Base-by-base conservation (phyloP, 2,797 vertebrate genomes). In the Arremon aurantiirostris region DNA sequence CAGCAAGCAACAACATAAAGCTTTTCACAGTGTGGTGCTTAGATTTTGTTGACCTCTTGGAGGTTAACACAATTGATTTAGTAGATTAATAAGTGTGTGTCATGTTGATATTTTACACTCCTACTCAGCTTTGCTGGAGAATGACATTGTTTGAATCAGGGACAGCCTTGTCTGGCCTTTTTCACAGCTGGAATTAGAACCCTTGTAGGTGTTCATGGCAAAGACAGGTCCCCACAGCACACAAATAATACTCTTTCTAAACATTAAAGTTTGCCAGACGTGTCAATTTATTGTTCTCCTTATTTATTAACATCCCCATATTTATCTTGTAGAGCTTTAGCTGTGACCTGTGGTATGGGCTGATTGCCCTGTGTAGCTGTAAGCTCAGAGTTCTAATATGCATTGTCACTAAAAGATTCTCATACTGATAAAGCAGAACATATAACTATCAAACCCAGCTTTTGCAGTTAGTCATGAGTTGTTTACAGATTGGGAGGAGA, bases 111-210 rank as follows among this genome's bases (percentile, higher is more conserved):
- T 86, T 86, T 86, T 86, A 47, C 66, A 89, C 59, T 68, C 63
- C 70, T 84, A 50, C 60, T 72, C 85, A 94, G n/a, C 39, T 95
- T 89, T 90, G 53, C 75, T 90, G 49, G 59, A 75, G 63, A 90
- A 61, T 92, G 89, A 84, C 94, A 84, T 14, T 72, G 59, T 94
- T 90, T 90, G 59, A 86, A 94, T 89, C 71, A 86, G 68, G 81
- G 91, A 84, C 66, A 89, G 75, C 16, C 28, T 72, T 56, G 34
- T 94, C 69, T 75, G 39, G 66, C 44, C 81, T 91, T 88, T 78
- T 92, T 69, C 46, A 30, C 8, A 82, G 41, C 53, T 86, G 70
- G 91, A 87, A 90, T 88, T 88, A 93, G 77, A 90, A 71, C 24
- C 84, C 44, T 28, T 20, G 26, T 39, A 79, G 63, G 60, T 61